phyloP scores from a whole-genome alignment of 2,888 invertebrate species.

The Ophioninae sp. region DNA sequence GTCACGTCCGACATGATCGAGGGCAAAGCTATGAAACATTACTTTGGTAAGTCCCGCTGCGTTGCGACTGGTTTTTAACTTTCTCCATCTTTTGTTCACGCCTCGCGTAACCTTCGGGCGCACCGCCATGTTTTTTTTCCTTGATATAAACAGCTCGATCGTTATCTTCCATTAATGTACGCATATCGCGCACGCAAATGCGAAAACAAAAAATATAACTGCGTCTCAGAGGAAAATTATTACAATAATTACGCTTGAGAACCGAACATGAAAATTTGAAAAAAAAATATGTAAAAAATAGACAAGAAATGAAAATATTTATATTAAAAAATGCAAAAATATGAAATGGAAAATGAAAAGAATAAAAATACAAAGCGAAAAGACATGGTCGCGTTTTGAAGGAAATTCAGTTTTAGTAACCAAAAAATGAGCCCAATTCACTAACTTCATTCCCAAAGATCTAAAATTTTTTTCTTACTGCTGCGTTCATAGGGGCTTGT shows the following conservation, averaged over 20 bases:
- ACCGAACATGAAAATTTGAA: no score
- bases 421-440: neutral
- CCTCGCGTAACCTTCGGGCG: neutral
- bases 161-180: neutral
- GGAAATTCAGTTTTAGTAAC: neutral
- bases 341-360: no score
- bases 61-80: neutral
- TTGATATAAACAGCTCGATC: neutral
- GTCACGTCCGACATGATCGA: conserved; percentile 60
- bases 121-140: neutral
- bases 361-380: no score
- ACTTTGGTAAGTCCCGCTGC: conserved; percentile 71
- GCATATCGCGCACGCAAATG: neutral
- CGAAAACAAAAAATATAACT: no score
- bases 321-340: no score
- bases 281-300: no score
- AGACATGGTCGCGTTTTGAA: neutral
- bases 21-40: conserved; percentile 63
- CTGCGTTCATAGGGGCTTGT: no score
- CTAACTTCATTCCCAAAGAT: no score
- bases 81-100: conserved; percentile 28
- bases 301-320: no score
- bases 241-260: no score
- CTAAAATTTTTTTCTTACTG: no score
- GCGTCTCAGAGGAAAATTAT: no score